Base-by-base conservation (phyloP, 2,888 invertebrate genomes). In the Noctua comes region DNA sequence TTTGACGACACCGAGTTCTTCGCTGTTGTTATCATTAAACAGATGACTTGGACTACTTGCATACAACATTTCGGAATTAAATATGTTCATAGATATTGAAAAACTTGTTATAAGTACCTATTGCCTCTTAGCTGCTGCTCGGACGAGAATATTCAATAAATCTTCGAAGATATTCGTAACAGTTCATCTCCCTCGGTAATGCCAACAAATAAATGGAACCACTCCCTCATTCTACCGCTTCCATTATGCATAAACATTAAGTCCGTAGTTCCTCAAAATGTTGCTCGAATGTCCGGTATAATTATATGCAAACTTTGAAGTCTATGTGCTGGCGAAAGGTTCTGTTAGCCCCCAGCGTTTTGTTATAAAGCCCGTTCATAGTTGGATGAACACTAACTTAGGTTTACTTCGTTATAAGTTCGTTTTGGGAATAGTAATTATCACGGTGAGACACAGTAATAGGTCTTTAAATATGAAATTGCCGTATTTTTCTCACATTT, bases 241-340 rank as follows among this genome's bases (percentile, higher is more conserved):
- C 59, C 76, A 86, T 87, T 84, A 86, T 86, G 76, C 86, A 88
- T 77, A 81, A 70, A 40, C 68, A 24, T 43, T 78, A 79, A 84
- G 76, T 73, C 75, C 36, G 59, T 46, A 76, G 76, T 76, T 68
- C 40, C 74, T 84, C 74, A 78, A 87, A 86, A 87, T 75, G 82
- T 80, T 73, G 73, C 84, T 86, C 3, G 75, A 87, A 79, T 85
- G 85, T 85, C 86, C 86, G 31, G 68, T 11, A 76, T 86, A 90
- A 90, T 90, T 87, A 88, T 80, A 89, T 87, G 84, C 85, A 86
- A 90, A 90, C 82, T 90, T 88, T 83, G 80, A 79, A 79, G 85
- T 83, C 65, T 86, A 73, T 75, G 73, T 80, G 59, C 86, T 74
- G 70, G 76, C 77, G 79, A 76, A 79, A 87, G 84, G 83, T 80